A percentile compares a stretch with the other conserved stretches of the same genome.
phyloP scores from a whole-genome alignment of 2,797 vertebrate genomes.

The Anomalospiza imberbis region DNA sequence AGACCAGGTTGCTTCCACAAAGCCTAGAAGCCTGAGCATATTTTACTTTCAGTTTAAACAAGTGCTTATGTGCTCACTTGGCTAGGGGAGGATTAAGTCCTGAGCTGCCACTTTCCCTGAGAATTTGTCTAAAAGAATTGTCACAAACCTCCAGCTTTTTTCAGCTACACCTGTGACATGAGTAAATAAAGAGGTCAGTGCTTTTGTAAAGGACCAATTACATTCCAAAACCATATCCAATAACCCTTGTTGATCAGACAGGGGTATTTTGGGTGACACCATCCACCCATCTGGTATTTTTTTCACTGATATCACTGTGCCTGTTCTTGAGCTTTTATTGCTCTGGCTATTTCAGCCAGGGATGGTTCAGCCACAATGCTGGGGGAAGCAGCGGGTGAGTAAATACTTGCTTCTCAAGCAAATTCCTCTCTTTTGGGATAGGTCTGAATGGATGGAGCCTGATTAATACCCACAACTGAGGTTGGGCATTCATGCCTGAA shows the following conservation, averaged over 20 bases:
- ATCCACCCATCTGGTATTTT: background rate
- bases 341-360: background rate
- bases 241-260: background rate
- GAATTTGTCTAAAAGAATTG: background rate
- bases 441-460: background rate
- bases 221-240: background rate
- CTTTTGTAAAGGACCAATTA: background rate
- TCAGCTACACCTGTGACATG: background rate
- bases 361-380: background rate
- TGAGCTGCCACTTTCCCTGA: background rate
- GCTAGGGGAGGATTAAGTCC: background rate
- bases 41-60: background rate
- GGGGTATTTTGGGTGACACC: background rate
- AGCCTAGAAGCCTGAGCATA: background rate
- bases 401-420: background rate
- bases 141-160: background rate
- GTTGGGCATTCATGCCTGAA: background rate
- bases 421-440: background rate
- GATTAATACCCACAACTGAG: background rate
- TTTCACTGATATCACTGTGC: background rate
- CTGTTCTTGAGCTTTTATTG: background rate
- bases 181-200: background rate
- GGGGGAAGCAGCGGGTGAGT: accelerated
- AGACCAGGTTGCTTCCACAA: background rate
- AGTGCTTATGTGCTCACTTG: background rate